phyloP scores from a whole-genome alignment of 2,888 invertebrate genomes.

The Aspidapion aeneum region DNA sequence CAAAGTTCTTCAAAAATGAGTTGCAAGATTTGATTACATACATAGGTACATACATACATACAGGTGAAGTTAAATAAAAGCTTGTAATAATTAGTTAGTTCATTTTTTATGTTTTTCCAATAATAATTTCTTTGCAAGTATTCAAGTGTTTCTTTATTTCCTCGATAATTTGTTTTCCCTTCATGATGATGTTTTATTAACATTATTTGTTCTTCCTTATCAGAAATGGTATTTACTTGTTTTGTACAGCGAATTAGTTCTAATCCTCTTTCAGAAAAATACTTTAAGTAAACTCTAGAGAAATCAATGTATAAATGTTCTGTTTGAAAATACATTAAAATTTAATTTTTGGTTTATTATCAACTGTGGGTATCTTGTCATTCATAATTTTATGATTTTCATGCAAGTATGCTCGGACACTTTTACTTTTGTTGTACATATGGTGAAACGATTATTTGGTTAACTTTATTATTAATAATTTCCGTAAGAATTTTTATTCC shows the following conservation, averaged over 20 bases:
- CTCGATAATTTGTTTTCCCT: conserved; percentile 15
- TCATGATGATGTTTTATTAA: conserved; percentile 11
- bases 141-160: conserved; percentile 7
- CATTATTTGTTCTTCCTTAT: conserved; percentile 3
- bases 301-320: conserved; percentile 1
- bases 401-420: background rate
- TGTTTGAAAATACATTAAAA: background rate
- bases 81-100: too few relatives aligned
- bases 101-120: background rate
- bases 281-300: background rate
- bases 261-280: conserved; percentile 4
- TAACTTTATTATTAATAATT: conserved; percentile 2
- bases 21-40: too few relatives aligned
- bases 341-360: background rate
- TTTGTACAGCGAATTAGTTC: conserved; percentile 8
- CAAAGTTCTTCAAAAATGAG: too few relatives aligned
- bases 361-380: background rate
- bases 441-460: background rate
- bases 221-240: background rate
- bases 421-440: background rate
- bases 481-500: background rate
- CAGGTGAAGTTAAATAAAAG: too few relatives aligned
- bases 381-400: conserved; percentile 1
- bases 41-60: too few relatives aligned
- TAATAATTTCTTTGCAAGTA: conserved; percentile 6